phyloP scores from a whole-genome alignment of 2,888 invertebrate species.

The Pollenia angustigena region DNA sequence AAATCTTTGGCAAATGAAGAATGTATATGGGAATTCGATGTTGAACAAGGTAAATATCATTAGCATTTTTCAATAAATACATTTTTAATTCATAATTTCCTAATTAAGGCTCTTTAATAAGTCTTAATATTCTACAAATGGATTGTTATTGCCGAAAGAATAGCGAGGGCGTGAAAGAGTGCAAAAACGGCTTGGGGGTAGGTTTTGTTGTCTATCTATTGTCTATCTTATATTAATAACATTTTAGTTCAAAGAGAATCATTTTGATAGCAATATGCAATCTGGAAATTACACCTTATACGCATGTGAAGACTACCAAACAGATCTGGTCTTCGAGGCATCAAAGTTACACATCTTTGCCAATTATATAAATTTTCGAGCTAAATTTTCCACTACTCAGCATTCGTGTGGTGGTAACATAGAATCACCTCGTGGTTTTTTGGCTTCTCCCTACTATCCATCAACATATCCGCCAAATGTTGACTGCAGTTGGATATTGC shows the following conservation, averaged over 20 bases:
- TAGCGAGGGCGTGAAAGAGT: conserved; percentile 51
- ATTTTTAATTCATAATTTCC: background rate
- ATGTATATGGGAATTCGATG: conserved; percentile 77
- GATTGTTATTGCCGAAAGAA: conserved; percentile 78
- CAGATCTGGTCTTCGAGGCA: conserved; percentile 74
- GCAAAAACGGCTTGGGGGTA: conserved; percentile 76
- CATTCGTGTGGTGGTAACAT: conserved; percentile 90
- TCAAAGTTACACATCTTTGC: conserved; percentile 74
- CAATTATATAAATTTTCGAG: conserved; percentile 76
- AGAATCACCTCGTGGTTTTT: conserved; percentile 86
- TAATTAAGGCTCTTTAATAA: conserved; percentile 75
- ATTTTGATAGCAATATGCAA: conserved; percentile 32
- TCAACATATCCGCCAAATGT: conserved; percentile 87
- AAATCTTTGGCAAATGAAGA: conserved; percentile 76
- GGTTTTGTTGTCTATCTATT: background rate
- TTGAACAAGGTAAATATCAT: conserved; percentile 71
- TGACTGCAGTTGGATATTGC: conserved; percentile 91
- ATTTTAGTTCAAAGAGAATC: conserved; percentile 50
- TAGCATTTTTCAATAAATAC: background rate
- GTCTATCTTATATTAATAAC: background rate
- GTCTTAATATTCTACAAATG: conserved; percentile 77
- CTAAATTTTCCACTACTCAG: conserved; percentile 85
- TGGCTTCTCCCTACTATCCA: conserved; percentile 90
- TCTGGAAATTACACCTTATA: conserved; percentile 52
- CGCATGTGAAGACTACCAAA: conserved; percentile 75